phyloP scores from a whole-genome alignment of 2,888 invertebrate species.

The Slavum lentiscoides region DNA sequence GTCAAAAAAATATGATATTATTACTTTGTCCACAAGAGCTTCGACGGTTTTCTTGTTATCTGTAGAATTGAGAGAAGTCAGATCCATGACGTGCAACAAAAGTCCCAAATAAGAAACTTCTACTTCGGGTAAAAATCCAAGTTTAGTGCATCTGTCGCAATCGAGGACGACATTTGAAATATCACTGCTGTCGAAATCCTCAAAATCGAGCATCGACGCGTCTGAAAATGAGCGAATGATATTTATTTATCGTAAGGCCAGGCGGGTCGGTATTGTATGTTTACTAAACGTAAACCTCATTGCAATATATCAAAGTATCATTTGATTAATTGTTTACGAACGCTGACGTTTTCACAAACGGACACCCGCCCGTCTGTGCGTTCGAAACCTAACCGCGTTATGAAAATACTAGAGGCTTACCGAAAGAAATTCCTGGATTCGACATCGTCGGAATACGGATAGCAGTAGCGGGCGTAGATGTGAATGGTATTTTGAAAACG shows the following conservation, averaged over 20 bases:
- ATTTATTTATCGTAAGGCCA: background rate
- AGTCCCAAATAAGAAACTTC: slow-evolving; percentile 49
- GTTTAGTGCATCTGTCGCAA: slow-evolving; percentile 33
- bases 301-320: no score
- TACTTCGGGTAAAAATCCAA: slow-evolving; percentile 46
- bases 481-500: no score
- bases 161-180: slow-evolving; percentile 24
- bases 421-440: slow-evolving; percentile 31
- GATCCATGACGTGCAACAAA: slow-evolving; percentile 40
- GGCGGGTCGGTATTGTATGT: no score
- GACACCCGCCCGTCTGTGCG: no score
- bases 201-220: background rate
- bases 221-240: slow-evolving; percentile 14
- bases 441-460: background rate
- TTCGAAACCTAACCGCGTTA: no score
- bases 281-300: no score
- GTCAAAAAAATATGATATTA: background rate
- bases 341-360: no score
- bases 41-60: slow-evolving; percentile 24
- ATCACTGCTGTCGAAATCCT: slow-evolving; percentile 1
- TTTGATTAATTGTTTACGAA: no score
- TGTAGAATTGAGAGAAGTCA: slow-evolving; percentile 41
- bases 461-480: no score
- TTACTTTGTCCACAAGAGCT: slow-evolving; percentile 41
- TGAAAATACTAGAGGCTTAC: background rate